These are phyloP conservation scores for Acrocyrtus sp. DNA, from an alignment of 2,888 invertebrate genomes.

Conservation along the genomic window DNA sequence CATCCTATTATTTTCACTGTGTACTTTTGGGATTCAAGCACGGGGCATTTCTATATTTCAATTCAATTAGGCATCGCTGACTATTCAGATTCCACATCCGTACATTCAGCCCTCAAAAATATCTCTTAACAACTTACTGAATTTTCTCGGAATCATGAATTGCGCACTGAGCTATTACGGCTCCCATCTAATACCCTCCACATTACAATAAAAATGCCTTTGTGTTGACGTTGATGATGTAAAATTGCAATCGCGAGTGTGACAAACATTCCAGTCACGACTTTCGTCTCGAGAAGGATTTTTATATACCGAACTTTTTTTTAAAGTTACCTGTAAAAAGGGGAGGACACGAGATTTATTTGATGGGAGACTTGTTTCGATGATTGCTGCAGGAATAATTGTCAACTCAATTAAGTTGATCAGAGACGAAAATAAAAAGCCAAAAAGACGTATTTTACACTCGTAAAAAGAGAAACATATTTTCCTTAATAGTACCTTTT, in stretches of 20 bases:
- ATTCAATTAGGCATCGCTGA: background rate
- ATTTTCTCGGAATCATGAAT: conserved; percentile 31
- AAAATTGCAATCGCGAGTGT: conserved; percentile 36
- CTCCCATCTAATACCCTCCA: background rate
- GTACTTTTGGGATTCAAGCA: background rate
- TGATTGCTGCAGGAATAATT: conserved; percentile 39
- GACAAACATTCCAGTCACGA: conserved; percentile 49
- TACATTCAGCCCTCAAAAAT: background rate
- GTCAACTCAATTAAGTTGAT: conserved; percentile 50
- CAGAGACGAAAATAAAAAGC: background rate
- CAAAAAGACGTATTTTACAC: background rate
- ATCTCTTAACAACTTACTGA: conserved; percentile 6
- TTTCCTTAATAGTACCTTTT: no score
- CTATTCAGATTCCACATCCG: background rate
- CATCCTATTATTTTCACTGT: background rate
- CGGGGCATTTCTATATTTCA: background rate
- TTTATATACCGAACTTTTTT: no score
- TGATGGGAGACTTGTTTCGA: conserved; percentile 33
- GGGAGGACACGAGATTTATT: conserved; percentile 24
- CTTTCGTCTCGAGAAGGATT: conserved; percentile 11
- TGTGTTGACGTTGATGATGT: conserved; percentile 16
- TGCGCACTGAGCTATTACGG: background rate
- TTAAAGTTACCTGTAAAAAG: no score
- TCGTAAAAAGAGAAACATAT: no score
- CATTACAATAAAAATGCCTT: background rate